These are phyloP conservation scores for Menura novaehollandiae DNA, from an alignment of 2,113 vertebrate species.

Conservation along the genomic window DNA sequence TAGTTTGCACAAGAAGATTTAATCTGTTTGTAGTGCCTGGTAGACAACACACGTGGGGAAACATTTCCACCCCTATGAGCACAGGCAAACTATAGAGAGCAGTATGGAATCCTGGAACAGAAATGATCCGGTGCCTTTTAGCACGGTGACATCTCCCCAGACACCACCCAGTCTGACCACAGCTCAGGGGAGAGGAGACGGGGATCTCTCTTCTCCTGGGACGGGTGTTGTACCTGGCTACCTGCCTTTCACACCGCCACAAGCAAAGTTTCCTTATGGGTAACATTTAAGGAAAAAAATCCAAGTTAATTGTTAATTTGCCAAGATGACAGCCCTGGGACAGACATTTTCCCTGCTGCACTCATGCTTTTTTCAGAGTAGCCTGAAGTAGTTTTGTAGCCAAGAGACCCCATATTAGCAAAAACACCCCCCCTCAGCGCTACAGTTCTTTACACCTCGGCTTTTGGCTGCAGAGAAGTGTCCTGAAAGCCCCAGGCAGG, in stretches of 20 bases:
- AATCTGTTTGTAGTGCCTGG: background rate
- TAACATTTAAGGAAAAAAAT: background rate
- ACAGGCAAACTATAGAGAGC: background rate
- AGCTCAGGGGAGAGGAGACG: background rate
- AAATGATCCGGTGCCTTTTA: no score
- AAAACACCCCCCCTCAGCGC: background rate
- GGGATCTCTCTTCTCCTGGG: background rate
- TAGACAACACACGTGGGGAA: accelerated
- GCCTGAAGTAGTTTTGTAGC: background rate
- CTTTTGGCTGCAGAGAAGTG: background rate
- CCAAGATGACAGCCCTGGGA: background rate
- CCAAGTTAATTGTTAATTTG: background rate
- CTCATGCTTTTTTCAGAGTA: background rate
- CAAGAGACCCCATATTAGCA: background rate
- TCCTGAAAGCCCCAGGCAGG: background rate
- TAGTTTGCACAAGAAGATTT: background rate
- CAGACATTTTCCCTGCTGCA: background rate
- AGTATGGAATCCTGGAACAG: background rate
- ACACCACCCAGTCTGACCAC: background rate
- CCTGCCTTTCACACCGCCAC: background rate
- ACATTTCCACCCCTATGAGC: background rate
- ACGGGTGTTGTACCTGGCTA: background rate
- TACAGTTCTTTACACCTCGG: background rate
- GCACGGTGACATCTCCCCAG: no score
- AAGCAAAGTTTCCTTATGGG: background rate